Evolutionary conservation across 2,797 vertebrate genomes (phyloP).

Genomic region (Moxostoma hubbsi): DNA sequence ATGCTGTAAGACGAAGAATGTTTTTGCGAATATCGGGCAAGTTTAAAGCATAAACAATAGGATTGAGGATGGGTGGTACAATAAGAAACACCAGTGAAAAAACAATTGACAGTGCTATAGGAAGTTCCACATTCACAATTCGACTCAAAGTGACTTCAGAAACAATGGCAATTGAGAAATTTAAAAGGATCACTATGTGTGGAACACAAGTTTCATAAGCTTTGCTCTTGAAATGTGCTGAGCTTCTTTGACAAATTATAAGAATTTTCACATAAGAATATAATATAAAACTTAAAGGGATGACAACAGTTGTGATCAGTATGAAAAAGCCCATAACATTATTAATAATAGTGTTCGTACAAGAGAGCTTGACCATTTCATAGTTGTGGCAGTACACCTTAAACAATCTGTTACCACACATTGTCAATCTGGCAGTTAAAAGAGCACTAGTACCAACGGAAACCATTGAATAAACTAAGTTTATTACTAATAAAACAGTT

Average conservation of each 20-base stretch:
- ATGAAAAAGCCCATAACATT: slow-evolving; percentile 41
- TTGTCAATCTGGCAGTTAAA: slow-evolving; percentile 40
- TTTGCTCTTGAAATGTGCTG: slow-evolving; percentile 62
- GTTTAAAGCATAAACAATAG: slow-evolving; percentile 69
- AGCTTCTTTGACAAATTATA: slow-evolving; percentile 58
- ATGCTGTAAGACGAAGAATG: slow-evolving; percentile 26
- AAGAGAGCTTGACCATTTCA: slow-evolving; percentile 47
- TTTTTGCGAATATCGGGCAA: slow-evolving; percentile 65
- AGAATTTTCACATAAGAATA: slow-evolving; percentile 56
- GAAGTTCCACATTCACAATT: slow-evolving; percentile 53
- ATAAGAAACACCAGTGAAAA: slow-evolving; percentile 69
- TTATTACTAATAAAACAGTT: slow-evolving; percentile 29
- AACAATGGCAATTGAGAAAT: slow-evolving; percentile 54
- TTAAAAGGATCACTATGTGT: slow-evolving; percentile 67
- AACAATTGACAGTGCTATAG: slow-evolving; percentile 54
- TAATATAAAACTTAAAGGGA: slow-evolving; percentile 45
- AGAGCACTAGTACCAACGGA: slow-evolving; percentile 27
- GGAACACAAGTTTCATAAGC: slow-evolving; percentile 70
- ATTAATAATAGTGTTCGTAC: slow-evolving; percentile 34
- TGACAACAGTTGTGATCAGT: slow-evolving; percentile 38
- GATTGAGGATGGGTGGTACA: slow-evolving; percentile 69
- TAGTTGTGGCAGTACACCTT: slow-evolving; percentile 56
- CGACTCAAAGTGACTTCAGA: slow-evolving; percentile 61
- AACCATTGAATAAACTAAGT: slow-evolving; percentile 41
- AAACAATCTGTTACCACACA: slow-evolving; percentile 46